phyloP scores from a whole-genome alignment of 2,888 invertebrate species.

The Spisula solida region DNA sequence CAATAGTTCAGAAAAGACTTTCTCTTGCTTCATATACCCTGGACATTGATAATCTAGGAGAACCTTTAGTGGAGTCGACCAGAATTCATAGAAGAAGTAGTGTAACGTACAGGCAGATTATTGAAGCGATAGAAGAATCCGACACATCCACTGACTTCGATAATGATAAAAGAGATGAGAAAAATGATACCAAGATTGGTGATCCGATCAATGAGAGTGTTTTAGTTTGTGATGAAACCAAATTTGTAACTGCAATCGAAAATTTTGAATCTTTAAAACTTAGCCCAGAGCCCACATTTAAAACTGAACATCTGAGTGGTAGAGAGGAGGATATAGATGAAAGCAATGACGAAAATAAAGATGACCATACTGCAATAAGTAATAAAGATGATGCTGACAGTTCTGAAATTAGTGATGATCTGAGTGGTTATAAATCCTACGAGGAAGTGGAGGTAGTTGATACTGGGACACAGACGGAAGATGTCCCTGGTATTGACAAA shows the following conservation, averaged over 20 bases:
- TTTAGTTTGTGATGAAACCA: constrained; percentile 46
- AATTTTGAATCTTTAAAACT: constrained; percentile 23
- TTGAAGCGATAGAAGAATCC: constrained; percentile 19
- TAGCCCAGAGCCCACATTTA: not conserved
- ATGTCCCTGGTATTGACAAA: not conserved
- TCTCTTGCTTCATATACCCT: constrained; percentile 52
- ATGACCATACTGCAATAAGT: not conserved
- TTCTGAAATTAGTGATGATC: not conserved
- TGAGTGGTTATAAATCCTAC: constrained; percentile 25
- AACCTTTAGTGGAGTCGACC: constrained; percentile 80
- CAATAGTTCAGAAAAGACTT: constrained; percentile 52
- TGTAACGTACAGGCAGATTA: constrained; percentile 58
- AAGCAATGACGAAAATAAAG: not conserved
- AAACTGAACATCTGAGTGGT: not conserved
- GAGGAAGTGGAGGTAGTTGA: constrained; percentile 50
- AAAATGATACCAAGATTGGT: not conserved
- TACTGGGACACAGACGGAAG: constrained; percentile 42
- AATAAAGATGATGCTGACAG: not conserved
- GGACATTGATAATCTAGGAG: constrained; percentile 72
- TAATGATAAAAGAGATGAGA: not conserved
- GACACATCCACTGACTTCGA: not conserved
- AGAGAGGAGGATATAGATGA: not conserved
- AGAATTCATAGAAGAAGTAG: constrained; percentile 77
- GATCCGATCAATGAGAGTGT: constrained; percentile 5
- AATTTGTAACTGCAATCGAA: constrained; percentile 63